Conservation (phyloP, 2,888 invertebrate genomes). For the Masnerella sp. region DNA sequence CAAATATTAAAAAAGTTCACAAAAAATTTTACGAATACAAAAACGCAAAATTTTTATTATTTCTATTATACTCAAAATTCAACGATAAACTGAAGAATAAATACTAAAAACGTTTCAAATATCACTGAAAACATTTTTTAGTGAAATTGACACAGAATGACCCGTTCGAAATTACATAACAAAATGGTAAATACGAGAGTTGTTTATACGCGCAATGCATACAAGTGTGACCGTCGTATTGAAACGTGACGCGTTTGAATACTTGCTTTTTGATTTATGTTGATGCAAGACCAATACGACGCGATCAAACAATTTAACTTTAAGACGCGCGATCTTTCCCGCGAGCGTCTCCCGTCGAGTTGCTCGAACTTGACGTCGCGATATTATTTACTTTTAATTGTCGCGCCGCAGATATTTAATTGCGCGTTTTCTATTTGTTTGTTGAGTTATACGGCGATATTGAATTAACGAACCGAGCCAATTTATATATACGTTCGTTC, state of each 20-base stretch:
- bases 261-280: slow-evolving; percentile 41
- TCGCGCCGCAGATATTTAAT: slow-evolving; percentile 11
- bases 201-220: slow-evolving; percentile 49
- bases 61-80: background rate
- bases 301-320: slow-evolving; percentile 36
- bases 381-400: slow-evolving; percentile 27
- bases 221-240: slow-evolving; percentile 49
- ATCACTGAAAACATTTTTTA: too few relatives aligned
- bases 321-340: background rate
- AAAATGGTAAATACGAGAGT: slow-evolving; percentile 39
- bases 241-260: slow-evolving; percentile 42
- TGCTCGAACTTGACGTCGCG: slow-evolving; percentile 4
- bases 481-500: too few relatives aligned
- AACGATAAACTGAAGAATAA: too few relatives aligned
- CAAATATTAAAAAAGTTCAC: too few relatives aligned
- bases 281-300: slow-evolving; percentile 32
- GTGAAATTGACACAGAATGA: slow-evolving; percentile 47
- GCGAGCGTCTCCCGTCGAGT: background rate
- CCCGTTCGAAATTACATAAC: slow-evolving; percentile 51
- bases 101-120: too few relatives aligned
- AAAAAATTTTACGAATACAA: too few relatives aligned
- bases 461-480: background rate
- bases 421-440: background rate
- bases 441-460: background rate
- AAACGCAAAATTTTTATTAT: too few relatives aligned